These are phyloP conservation scores for Phylloscopus whistleri DNA, from an alignment of 2,113 vertebrate species.

Conservation along the genomic window DNA sequence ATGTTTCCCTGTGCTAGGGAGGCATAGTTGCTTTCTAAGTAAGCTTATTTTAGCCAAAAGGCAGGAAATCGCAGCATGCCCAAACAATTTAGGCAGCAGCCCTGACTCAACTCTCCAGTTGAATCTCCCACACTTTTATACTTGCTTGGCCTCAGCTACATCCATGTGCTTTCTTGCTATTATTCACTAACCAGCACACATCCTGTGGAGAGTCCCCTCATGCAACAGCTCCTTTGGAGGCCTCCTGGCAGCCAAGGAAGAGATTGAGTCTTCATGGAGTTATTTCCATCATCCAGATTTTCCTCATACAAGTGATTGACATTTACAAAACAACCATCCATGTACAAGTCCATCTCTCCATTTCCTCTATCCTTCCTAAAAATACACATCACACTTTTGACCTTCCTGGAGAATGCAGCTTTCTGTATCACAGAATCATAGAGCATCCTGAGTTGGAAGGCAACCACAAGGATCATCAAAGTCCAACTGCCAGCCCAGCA, in stretches of 20 bases:
- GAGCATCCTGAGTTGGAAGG: neutral
- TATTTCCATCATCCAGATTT: neutral
- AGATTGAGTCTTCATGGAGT: neutral
- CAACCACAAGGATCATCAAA: neutral
- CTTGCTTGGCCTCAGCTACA: neutral
- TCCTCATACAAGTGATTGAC: neutral
- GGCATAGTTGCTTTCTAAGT: neutral
- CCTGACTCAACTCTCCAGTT: neutral
- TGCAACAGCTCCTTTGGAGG: neutral
- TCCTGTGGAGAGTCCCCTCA: neutral
- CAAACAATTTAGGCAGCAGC: neutral
- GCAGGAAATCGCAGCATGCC: constrained; percentile 2
- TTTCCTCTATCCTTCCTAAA: neutral
- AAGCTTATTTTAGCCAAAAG: constrained; percentile 26
- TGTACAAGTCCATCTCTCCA: neutral
- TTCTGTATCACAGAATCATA: neutral
- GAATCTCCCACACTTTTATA: neutral
- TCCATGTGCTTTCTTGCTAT: neutral
- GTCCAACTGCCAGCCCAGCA: neutral
- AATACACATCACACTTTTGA: neutral
- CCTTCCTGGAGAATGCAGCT: neutral
- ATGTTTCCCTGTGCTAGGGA: neutral
- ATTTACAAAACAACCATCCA: neutral
- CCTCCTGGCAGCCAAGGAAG: neutral
- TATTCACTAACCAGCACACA: neutral